These are phyloP conservation scores for Crotalus horridus DNA, from an alignment of 2,113 vertebrate species.

Conservation along the genomic window DNA sequence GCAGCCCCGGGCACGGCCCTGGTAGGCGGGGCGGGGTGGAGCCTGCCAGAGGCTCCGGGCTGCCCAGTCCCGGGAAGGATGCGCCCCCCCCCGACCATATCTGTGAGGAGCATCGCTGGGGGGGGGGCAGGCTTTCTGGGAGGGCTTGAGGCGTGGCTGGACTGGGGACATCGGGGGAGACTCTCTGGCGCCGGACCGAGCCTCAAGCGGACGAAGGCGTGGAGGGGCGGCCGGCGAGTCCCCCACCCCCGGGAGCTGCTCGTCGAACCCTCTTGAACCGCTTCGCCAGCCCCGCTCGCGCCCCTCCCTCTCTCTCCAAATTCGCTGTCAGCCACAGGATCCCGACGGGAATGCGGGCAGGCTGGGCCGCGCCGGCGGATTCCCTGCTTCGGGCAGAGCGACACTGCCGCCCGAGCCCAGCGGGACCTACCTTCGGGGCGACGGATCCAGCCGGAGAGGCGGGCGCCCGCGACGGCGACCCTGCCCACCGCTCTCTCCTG, in stretches of 20 bases:
- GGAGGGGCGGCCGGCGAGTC: background rate
- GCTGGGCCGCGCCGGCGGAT: background rate
- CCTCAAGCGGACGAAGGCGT: background rate
- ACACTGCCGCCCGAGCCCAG: background rate
- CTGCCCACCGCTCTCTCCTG: constrained; percentile 1
- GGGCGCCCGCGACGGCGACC: background rate
- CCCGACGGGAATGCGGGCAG: background rate
- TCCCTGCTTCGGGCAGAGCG: background rate
- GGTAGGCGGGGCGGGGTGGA: background rate
- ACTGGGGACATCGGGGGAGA: background rate
- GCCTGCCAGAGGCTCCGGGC: background rate
- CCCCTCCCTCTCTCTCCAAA: background rate
- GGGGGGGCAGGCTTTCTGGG: background rate
- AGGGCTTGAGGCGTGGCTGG: background rate
- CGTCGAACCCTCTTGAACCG: background rate
- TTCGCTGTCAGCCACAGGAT: background rate
- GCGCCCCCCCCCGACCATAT: background rate
- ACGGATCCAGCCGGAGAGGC: background rate
- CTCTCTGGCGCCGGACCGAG: background rate
- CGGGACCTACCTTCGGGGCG: background rate
- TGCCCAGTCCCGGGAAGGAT: background rate
- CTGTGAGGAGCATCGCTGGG: background rate
- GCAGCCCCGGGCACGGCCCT: background rate
- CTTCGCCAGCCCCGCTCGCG: background rate
- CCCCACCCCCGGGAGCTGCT: background rate